Evolutionary conservation across 2,113 vertebrate genomes (phyloP), one percentile per base, ranked within the genome.

Genomic region (Chionomys nivalis): DNA sequence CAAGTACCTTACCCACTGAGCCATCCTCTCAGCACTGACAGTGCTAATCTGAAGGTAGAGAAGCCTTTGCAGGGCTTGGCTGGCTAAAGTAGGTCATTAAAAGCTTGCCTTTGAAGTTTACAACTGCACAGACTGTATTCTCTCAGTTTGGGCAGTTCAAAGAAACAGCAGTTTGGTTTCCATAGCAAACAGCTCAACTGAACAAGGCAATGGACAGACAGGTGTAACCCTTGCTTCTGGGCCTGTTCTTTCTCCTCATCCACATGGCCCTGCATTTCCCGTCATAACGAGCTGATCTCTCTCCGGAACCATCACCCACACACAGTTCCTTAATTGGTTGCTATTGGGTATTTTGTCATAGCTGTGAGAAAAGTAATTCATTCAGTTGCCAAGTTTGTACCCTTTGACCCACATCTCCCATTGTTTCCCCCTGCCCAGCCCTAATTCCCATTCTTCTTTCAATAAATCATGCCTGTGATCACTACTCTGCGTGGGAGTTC

Each of bases 111-210:
- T 87, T 87, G 47, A 87, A n/a, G 21, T n/a, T 87, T 39, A 19
- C 1, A 0, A 61, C 14, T 3, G 0, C 49, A 73, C 1, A 1
- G 24, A 24, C 73, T 87, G 33, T 92, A 6, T 89, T 70, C 66
- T 89, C 61, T 89, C 49, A 39, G 44, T 94, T 87, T 95, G 33
- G 31, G 42, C 58, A 49, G 55, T 79, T 63, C 63, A 61, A 79
- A 78, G 42, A n/a, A 70, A 76, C 36, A 33, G 1, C 3, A 39
- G 9, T 68, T 76, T 77, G 28, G 90, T 90, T 91, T 97, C 72
- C 68, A 61, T 17, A 49, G 79, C 58, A 92, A 95, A 81, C 10
- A 36, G 42, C 7, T 44, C 76, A 81, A 11, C 11, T 76, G 90
- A 28, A 65, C 33, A 36, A 42, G 8, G 49, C 17, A 44, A 4